phyloP scores from a whole-genome alignment of 2,888 invertebrate genomes.

The Andrena hattorfiana region DNA sequence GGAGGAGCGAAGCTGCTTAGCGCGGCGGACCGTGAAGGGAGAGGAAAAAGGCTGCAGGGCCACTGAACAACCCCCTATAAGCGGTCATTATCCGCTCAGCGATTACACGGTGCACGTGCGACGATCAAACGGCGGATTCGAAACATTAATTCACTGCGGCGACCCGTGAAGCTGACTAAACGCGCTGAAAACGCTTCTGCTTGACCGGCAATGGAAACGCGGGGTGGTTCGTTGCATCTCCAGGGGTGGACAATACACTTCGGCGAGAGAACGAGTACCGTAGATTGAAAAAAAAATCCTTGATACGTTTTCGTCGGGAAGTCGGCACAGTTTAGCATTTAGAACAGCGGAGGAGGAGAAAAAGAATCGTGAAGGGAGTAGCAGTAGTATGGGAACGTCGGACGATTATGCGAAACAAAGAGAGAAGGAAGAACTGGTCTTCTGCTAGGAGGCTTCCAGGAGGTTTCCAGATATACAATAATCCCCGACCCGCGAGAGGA shows the following conservation, averaged over 20 bases:
- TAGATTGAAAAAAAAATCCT: slow-evolving; percentile 25
- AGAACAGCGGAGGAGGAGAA: neutral
- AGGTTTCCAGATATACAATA: slow-evolving; percentile 34
- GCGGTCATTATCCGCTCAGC: slow-evolving; percentile 47
- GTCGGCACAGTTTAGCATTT: neutral
- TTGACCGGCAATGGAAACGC: slow-evolving; percentile 14
- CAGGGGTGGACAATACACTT: slow-evolving; percentile 6
- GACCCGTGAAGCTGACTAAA: slow-evolving; percentile 25
- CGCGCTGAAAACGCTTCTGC: slow-evolving; percentile 44
- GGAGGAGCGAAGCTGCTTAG: slow-evolving; percentile 23
- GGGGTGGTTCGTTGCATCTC: neutral
- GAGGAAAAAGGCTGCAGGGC: slow-evolving; percentile 11
- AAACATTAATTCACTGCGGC: slow-evolving; percentile 43
- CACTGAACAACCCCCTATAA: slow-evolving; percentile 48
- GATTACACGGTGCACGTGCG: slow-evolving; percentile 53
- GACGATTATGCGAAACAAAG: slow-evolving; percentile 44
- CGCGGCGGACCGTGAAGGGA: slow-evolving; percentile 34
- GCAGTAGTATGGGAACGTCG: neutral
- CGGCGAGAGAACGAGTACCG: neutral
- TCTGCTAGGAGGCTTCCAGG: neutral
- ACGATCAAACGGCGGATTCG: slow-evolving; percentile 42
- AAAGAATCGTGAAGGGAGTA: neutral
- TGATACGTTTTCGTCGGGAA: neutral
- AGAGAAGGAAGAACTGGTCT: neutral
- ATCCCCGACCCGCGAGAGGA: slow-evolving; percentile 19